A percentile compares a stretch with the other conserved stretches of the same genome.
Evolutionary conservation across 1,140 invertebrate genomes (phyloP).

Genomic region (Periplaneta americana): DNA sequence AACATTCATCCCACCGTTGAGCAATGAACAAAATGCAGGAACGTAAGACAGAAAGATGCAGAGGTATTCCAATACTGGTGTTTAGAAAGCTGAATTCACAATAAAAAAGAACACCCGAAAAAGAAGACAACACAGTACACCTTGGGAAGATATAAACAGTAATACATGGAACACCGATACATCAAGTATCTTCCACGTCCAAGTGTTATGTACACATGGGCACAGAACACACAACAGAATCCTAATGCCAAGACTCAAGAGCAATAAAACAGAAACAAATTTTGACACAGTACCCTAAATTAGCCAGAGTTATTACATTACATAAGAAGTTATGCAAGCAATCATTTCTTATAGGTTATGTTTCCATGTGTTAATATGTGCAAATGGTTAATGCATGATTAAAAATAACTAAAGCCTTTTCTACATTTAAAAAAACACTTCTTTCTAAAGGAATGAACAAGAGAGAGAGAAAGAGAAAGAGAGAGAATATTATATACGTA

Average conservation of each 20-base stretch:
- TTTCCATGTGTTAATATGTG: neutral
- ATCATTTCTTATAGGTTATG: neutral
- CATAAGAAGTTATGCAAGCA: neutral
- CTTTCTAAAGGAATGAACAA: conserved; percentile 7
- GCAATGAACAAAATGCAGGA: neutral
- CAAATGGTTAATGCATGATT: neutral
- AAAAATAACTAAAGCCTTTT: conserved; percentile 4
- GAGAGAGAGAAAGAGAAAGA: neutral
- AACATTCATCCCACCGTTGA: neutral
- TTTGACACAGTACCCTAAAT: neutral
- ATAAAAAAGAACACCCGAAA: neutral
- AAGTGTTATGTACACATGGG: neutral
- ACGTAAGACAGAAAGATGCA: neutral
- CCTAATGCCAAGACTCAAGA: neutral
- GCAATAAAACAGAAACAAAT: neutral
- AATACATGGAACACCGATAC: neutral
- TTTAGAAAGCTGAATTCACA: neutral
- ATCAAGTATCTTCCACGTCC: neutral
- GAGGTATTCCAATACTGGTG: neutral
- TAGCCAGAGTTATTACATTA: neutral
- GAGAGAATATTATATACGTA: conserved; percentile 13
- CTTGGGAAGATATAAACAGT: neutral
- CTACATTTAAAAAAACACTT: neutral
- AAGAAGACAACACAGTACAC: neutral
- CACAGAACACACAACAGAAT: neutral